A percentile compares a stretch with the other conserved stretches of the same genome.
These are phyloP conservation scores for Pseudomyrmex pallidus DNA, from an alignment of 1,140 invertebrate species.

Conservation along the genomic window DNA sequence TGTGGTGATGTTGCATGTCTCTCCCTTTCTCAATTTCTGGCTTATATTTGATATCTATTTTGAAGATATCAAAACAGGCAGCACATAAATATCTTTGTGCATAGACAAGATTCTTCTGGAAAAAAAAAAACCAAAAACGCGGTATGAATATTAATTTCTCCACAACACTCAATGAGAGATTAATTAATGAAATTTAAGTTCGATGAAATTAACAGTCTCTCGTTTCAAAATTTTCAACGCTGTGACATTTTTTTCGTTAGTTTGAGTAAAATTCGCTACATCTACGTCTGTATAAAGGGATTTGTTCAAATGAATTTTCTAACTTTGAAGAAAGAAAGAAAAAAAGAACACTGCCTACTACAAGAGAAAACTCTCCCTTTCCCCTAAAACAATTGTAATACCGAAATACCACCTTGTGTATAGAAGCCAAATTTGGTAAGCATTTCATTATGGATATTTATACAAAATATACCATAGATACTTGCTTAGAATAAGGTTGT, in stretches of 20 bases:
- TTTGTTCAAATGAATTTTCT: conserved; percentile 64
- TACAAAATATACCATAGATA: conserved; percentile 45
- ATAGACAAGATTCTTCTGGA: conserved; percentile 2
- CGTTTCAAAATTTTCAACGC: conserved; percentile 36
- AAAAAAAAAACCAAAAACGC: not conserved
- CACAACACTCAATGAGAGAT: conserved; percentile 16
- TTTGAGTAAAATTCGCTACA: conserved; percentile 44
- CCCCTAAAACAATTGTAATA: conserved; percentile 58
- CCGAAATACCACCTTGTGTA: conserved; percentile 58
- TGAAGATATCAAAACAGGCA: conserved; percentile 36
- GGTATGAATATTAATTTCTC: conserved; percentile 20
- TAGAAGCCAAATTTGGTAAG: conserved; percentile 57
- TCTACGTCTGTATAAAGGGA: conserved; percentile 59
- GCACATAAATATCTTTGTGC: conserved; percentile 37
- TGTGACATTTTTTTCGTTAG: conserved; percentile 46
- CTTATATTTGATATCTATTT: conserved; percentile 63
- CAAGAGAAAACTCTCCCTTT: too few relatives aligned
- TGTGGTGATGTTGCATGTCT: conserved; percentile 1
- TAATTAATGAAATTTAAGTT: conserved; percentile 4
- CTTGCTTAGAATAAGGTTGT: conserved; percentile 64
- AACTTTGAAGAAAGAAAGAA: conserved; percentile 52
- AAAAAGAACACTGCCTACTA: conserved; percentile 69
- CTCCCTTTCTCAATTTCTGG: conserved; percentile 13
- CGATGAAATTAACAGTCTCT: conserved; percentile 1
- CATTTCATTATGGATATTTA: conserved; percentile 64